Evolutionary conservation across 2,113 vertebrate species (phyloP).

Genomic region (Odocoileus virginianus): DNA sequence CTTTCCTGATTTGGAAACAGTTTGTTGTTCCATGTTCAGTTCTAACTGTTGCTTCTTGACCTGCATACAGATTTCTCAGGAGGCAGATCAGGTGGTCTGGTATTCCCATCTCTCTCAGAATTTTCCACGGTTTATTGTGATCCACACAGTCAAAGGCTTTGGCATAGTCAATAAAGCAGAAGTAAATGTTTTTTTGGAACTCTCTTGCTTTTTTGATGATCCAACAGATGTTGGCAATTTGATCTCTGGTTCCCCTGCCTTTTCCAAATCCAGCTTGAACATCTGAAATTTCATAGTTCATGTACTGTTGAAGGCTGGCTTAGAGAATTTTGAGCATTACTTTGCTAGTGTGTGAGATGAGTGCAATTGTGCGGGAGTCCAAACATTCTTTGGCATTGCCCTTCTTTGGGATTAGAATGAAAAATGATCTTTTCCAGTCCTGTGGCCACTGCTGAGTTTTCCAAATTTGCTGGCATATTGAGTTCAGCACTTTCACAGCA

Average conservation of each 20-base stretch:
- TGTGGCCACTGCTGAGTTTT: neutral
- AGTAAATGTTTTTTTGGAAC: neutral
- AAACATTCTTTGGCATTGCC: neutral
- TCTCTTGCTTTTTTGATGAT: neutral
- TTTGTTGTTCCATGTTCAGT: neutral
- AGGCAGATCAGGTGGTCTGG: neutral
- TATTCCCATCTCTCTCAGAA: neutral
- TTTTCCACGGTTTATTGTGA: neutral
- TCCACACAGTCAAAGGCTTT: neutral
- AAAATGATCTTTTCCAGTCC: neutral
- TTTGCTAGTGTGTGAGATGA: neutral
- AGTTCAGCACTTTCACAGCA: neutral
- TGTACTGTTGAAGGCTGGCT: neutral
- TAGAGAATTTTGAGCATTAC: neutral
- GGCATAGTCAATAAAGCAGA: neutral
- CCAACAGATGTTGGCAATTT: neutral
- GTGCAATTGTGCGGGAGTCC: rapidly evolving
- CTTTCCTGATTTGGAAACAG: neutral
- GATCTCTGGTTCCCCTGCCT: neutral
- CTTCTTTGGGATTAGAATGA: neutral
- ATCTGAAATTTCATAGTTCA: neutral
- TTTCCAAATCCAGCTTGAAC: neutral
- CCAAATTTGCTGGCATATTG: neutral
- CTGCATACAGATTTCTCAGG: neutral
- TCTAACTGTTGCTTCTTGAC: neutral